These are phyloP conservation scores for Aythya baeri DNA, from an alignment of 2,113 vertebrate species.

Conservation along the genomic window DNA sequence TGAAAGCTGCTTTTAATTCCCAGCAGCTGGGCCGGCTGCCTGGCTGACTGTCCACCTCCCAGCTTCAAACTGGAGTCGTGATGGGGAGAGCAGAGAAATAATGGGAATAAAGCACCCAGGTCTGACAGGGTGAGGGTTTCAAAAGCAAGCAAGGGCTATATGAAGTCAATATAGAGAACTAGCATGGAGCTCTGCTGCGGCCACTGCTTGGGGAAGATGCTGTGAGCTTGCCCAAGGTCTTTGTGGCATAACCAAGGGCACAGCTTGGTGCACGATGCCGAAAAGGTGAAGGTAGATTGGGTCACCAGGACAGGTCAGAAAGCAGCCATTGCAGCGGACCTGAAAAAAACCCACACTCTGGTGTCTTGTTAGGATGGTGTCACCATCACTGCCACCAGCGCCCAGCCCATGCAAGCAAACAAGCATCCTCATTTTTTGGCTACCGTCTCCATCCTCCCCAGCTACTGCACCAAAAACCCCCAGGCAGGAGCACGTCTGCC, in stretches of 20 bases:
- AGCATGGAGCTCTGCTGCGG: not conserved
- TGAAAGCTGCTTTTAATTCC: not conserved
- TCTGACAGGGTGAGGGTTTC: not conserved
- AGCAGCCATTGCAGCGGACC: not conserved
- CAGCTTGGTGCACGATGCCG: not conserved
- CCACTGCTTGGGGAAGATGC: not conserved
- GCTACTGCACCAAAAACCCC: not conserved
- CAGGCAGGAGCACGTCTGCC: not conserved
- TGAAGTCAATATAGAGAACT: accelerated
- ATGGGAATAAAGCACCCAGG: accelerated
- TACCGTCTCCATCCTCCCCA: not conserved
- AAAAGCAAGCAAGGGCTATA: not conserved
- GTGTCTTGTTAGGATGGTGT: not conserved
- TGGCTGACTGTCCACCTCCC: not conserved
- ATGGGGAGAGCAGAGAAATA: not conserved
- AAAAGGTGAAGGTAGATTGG: not conserved
- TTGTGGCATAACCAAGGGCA: not conserved
- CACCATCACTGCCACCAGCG: not conserved
- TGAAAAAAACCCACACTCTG: not conserved
- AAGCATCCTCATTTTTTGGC: not conserved
- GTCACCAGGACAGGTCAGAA: not conserved
- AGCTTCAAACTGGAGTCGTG: not conserved
- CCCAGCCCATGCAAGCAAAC: not conserved
- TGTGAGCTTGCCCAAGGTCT: not conserved
- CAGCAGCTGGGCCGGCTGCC: not conserved